phyloP scores from a whole-genome alignment of 2,888 invertebrate species.

The Camptogramma bilineatum region DNA sequence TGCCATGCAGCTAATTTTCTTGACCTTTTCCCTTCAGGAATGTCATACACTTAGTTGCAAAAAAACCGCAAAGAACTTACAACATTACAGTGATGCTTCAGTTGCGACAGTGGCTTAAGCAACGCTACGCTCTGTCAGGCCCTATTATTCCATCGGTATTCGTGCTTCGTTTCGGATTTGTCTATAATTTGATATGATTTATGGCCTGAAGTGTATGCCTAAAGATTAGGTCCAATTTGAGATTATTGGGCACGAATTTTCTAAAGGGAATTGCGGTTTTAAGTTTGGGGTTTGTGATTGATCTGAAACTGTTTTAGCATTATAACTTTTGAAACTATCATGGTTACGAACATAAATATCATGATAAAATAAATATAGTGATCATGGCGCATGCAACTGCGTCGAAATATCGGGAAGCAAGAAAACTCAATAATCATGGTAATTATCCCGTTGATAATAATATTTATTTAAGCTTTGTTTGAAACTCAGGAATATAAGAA shows the following conservation, averaged over 20 bases:
- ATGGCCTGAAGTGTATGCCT: constrained; percentile 17
- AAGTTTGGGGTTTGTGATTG: neutral
- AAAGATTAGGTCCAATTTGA: constrained; percentile 11
- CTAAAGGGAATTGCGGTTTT: neutral
- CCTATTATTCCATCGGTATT: constrained; percentile 32
- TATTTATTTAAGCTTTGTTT: too few relatives aligned
- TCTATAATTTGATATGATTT: constrained; percentile 30
- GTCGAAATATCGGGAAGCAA: too few relatives aligned
- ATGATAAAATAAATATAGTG: too few relatives aligned
- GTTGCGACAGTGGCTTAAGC: constrained; percentile 37
- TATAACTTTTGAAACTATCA: too few relatives aligned
- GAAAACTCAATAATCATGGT: too few relatives aligned
- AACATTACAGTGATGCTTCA: constrained; percentile 31
- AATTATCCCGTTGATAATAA: too few relatives aligned
- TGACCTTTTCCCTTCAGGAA: constrained; percentile 14
- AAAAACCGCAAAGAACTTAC: constrained; percentile 33
- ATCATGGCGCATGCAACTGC: too few relatives aligned
- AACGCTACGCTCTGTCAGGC: constrained; percentile 35
- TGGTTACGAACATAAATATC: too few relatives aligned
- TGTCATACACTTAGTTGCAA: constrained; percentile 27
- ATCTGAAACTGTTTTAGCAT: neutral
- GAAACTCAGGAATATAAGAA: too few relatives aligned
- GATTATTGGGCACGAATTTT: neutral
- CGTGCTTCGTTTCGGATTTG: constrained; percentile 31
- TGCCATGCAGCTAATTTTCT: neutral